A percentile compares a stretch with the other conserved stretches of the same genome.
Conservation (phyloP, 2,797 vertebrate genomes). For the Glossophaga mutica region DNA sequence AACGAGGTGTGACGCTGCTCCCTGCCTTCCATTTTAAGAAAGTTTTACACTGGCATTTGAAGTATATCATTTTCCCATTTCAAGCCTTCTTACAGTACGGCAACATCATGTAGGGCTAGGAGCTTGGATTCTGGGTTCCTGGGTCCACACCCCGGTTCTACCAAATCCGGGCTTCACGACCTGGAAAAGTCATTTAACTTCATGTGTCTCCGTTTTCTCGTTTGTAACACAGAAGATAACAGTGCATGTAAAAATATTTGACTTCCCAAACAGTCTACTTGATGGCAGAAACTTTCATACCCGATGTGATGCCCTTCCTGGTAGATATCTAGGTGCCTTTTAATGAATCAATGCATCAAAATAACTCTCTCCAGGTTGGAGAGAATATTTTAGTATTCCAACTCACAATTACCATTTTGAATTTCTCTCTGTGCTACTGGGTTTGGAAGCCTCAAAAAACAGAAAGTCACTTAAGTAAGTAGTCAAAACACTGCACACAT, state of each 20-base stretch:
- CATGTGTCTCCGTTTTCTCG: background rate
- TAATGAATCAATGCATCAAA: constrained; percentile 18
- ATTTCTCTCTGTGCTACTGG: background rate
- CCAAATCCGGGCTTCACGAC: background rate
- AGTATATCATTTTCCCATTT: background rate
- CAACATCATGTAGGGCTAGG: accelerated
- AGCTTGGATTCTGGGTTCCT: background rate
- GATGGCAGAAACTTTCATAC: background rate
- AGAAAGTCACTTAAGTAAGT: constrained; percentile 35
- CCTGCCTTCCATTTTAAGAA: background rate
- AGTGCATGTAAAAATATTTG: background rate
- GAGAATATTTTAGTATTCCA: background rate
- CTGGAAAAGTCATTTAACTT: background rate
- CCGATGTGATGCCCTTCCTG: background rate
- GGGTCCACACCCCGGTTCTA: background rate
- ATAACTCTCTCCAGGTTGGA: background rate
- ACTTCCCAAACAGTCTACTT: background rate
- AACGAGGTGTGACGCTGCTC: background rate
- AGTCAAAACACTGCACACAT: constrained; percentile 15
- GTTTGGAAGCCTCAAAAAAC: background rate
- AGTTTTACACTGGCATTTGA: background rate
- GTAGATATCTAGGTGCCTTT: background rate
- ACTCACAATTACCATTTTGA: background rate
- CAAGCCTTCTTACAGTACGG: background rate
- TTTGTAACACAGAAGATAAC: background rate